A percentile compares a stretch with the other conserved stretches of the same genome.
Evolutionary conservation across 2,113 vertebrate genomes (phyloP).

Genomic region (Trogon melanurus): DNA sequence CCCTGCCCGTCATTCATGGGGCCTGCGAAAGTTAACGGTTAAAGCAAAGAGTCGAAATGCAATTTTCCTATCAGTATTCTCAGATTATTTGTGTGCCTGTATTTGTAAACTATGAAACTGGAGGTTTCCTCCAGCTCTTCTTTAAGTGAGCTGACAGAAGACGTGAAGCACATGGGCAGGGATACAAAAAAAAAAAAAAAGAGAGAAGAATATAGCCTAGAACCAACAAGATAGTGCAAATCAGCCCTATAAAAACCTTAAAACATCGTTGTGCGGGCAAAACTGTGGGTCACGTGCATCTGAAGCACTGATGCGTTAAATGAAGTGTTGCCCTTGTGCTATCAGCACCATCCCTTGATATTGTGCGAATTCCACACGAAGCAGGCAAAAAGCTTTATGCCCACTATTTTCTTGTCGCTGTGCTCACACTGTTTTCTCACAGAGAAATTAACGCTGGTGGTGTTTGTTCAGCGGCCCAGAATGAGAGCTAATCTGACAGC

Average conservation of each 20-base stretch:
- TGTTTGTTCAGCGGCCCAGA: conserved; percentile 47
- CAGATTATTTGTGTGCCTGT: rapidly evolving
- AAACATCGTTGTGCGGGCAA: background rate
- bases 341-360: background rate
- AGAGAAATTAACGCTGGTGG: background rate
- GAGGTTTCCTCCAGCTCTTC: background rate
- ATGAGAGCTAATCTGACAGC: conserved; percentile 37
- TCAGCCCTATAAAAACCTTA: background rate
- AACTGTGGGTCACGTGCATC: background rate
- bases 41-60: background rate
- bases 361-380: background rate
- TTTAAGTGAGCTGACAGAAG: background rate
- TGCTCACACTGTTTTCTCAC: background rate
- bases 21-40: background rate
- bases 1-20: background rate
- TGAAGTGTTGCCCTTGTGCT: background rate
- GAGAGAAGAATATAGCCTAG: background rate
- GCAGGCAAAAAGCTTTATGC: background rate
- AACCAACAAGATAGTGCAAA: background rate
- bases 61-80: background rate
- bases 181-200: background rate
- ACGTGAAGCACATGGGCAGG: background rate
- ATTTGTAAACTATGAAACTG: background rate
- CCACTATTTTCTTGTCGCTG: background rate
- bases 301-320: conserved; percentile 25